Conservation (phyloP, 2,797 vertebrate species). For the Columba guinea region DNA sequence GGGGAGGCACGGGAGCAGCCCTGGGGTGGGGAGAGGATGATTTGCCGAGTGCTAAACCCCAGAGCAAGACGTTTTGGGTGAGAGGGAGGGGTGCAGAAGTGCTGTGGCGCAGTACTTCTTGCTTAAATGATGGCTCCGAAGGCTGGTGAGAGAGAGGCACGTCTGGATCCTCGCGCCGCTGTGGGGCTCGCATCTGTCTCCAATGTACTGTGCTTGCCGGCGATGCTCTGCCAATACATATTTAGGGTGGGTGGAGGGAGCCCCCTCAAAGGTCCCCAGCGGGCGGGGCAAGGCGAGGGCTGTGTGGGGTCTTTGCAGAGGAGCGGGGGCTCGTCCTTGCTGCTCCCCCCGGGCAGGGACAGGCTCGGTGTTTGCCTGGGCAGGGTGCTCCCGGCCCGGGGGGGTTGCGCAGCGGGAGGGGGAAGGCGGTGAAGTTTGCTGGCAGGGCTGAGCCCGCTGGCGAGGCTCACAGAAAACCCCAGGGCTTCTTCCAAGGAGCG, state of each 20-base stretch:
- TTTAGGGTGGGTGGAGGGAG: neutral
- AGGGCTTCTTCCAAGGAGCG: neutral
- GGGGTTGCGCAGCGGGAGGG: neutral
- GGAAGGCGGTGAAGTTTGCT: rapidly evolving
- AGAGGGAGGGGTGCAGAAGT: neutral
- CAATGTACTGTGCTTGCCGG: neutral
- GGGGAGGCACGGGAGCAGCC: neutral
- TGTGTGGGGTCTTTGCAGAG: neutral
- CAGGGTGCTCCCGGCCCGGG: neutral
- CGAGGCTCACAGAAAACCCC: neutral
- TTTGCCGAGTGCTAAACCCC: neutral
- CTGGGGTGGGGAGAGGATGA: neutral
- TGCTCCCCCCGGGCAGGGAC: neutral
- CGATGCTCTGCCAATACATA: neutral
- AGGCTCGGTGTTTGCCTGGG: neutral
- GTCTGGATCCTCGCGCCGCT: neutral
- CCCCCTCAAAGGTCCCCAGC: rapidly evolving
- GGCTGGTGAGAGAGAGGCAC: neutral
- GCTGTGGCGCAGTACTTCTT: neutral
- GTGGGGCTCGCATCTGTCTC: neutral
- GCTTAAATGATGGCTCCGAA: neutral
- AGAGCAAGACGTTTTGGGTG: neutral
- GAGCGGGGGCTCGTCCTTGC: neutral
- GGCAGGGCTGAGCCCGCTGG: neutral
- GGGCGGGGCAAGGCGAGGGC: neutral